phyloP scores from a whole-genome alignment of 2,888 invertebrate species.

The Spisula subtruncata region DNA sequence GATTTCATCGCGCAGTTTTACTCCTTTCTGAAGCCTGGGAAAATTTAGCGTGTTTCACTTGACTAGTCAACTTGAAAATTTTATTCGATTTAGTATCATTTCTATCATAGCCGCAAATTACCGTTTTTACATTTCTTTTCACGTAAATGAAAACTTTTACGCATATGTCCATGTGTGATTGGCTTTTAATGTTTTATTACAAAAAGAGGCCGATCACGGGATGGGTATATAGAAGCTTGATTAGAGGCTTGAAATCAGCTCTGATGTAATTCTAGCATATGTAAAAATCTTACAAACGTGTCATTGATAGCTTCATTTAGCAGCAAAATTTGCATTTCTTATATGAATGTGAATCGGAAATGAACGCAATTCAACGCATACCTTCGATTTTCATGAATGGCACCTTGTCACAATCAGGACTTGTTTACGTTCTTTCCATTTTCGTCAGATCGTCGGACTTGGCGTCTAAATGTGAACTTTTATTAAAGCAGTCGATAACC shows the following conservation, averaged over 20 bases:
- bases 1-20: constrained; percentile 29
- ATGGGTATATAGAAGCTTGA: background rate
- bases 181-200: background rate
- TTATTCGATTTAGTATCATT: constrained; percentile 54
- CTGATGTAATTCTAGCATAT: background rate
- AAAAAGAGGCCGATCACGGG: background rate
- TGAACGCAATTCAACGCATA: no score
- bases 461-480: background rate
- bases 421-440: no score
- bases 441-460: background rate
- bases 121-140: constrained; percentile 44
- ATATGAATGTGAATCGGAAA: background rate
- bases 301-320: background rate
- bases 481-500: no score
- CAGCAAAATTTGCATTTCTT: background rate
- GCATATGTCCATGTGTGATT: constrained; percentile 14
- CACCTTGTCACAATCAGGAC: no score
- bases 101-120: constrained; percentile 51
- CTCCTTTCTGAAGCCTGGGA: constrained; percentile 50
- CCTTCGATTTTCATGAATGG: no score
- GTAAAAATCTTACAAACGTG: background rate
- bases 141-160: constrained; percentile 21
- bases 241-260: background rate
- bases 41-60: constrained; percentile 45
- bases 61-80: constrained; percentile 54